These are phyloP conservation scores for Hecatera dysodea DNA, from an alignment of 2,888 invertebrate genomes.

Conservation along the genomic window DNA sequence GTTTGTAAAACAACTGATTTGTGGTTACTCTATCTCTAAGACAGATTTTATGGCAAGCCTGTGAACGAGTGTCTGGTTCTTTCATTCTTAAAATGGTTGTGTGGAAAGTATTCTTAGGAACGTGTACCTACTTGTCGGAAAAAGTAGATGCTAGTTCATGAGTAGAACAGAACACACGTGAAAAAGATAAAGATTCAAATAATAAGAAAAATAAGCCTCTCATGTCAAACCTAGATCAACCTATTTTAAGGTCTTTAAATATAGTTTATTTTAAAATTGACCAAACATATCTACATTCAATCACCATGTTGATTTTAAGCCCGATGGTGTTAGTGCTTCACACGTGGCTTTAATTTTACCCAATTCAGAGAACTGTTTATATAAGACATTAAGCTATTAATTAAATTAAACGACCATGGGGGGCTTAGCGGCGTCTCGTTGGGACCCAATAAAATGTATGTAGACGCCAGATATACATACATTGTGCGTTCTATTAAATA, in stretches of 20 bases:
- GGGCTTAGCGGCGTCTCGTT: not conserved
- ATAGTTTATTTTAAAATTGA: not conserved
- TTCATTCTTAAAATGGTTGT: constrained; percentile 57
- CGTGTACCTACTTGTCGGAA: constrained; percentile 23
- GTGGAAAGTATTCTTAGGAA: constrained; percentile 47
- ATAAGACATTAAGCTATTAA: constrained; percentile 25
- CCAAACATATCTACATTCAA: not conserved
- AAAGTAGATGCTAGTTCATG: constrained; percentile 32
- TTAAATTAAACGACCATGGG: constrained; percentile 33
- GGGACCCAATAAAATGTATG: constrained; percentile 18
- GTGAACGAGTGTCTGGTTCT: constrained; percentile 39
- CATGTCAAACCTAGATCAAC: not conserved
- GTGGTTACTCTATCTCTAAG: constrained; percentile 62
- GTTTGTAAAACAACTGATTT: constrained; percentile 58
- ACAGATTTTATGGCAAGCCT: constrained; percentile 59
- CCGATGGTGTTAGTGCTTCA: not conserved
- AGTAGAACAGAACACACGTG: not conserved
- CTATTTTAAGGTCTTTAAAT: too few relatives aligned
- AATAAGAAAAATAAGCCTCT: too few relatives aligned
- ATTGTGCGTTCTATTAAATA: constrained; percentile 20
- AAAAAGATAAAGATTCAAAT: constrained; percentile 11
- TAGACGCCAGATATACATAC: constrained; percentile 13
- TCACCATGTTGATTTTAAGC: constrained; percentile 16
- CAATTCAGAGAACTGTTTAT: constrained; percentile 36
- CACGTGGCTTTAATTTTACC: constrained; percentile 29